phyloP scores from a whole-genome alignment of 2,113 vertebrate species.

The Meles meles region DNA sequence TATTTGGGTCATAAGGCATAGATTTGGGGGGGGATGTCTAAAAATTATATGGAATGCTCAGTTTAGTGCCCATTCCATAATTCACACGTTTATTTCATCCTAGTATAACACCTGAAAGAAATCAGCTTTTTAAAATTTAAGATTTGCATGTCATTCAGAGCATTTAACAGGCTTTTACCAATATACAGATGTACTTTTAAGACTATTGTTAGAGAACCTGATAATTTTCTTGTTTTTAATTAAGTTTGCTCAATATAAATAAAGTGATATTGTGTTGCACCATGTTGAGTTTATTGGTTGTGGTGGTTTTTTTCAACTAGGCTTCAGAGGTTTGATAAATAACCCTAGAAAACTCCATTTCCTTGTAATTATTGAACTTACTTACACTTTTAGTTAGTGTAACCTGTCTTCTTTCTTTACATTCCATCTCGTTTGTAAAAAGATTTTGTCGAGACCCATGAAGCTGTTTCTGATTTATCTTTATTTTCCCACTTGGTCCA shows the following conservation, averaged over 20 bases:
- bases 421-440: neutral
- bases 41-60: neutral
- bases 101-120: neutral
- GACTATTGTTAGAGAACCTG: neutral
- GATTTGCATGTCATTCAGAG: neutral
- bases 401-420: neutral
- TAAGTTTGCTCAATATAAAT: neutral
- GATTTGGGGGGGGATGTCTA: neutral
- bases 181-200: neutral
- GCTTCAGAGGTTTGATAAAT: conserved; percentile 4
- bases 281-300: neutral
- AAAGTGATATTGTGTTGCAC: neutral
- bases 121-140: neutral
- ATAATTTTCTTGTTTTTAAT: neutral
- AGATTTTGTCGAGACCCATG: neutral
- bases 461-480: neutral
- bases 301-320: neutral
- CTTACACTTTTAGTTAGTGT: neutral
- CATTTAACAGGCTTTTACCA: neutral
- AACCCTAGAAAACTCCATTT: neutral
- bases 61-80: neutral
- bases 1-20: neutral
- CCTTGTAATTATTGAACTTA: neutral
- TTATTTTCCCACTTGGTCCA: neutral
- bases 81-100: neutral